These are phyloP conservation scores for Atractosteus spatula DNA, from an alignment of 2,113 vertebrate species.

Conservation along the genomic window DNA sequence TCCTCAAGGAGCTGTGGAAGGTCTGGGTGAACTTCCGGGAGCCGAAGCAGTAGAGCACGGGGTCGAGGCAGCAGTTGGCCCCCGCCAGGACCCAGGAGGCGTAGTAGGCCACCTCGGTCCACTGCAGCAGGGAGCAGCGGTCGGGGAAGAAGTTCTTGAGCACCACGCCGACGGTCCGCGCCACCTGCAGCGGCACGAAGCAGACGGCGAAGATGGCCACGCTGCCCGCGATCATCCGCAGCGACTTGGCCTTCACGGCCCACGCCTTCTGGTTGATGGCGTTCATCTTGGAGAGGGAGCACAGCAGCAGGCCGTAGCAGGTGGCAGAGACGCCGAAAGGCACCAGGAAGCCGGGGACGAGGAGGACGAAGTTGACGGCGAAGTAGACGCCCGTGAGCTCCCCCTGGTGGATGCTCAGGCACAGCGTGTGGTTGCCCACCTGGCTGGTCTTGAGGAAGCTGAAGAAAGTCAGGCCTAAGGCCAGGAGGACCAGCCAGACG, in stretches of 20 bases:
- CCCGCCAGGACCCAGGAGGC: slow-evolving; percentile 37
- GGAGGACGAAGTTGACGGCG: slow-evolving; percentile 44
- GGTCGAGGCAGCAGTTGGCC: slow-evolving; percentile 52
- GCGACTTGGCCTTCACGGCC: slow-evolving; percentile 54
- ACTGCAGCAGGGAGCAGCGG: slow-evolving; percentile 24
- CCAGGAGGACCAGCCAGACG: slow-evolving; percentile 51
- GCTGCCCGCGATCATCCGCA: slow-evolving; percentile 49
- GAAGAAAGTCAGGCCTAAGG: slow-evolving; percentile 43
- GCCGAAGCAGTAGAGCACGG: slow-evolving; percentile 42
- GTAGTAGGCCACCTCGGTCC: slow-evolving; percentile 40
- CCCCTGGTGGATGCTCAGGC: slow-evolving; percentile 56
- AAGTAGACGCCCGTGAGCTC: slow-evolving; percentile 40
- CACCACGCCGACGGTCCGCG: slow-evolving; percentile 41
- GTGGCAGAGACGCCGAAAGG: slow-evolving; percentile 48
- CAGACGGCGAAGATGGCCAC: slow-evolving; percentile 58
- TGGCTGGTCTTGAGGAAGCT: slow-evolving; percentile 43
- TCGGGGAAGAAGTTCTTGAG: slow-evolving; percentile 27
- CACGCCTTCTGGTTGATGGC: slow-evolving; percentile 43
- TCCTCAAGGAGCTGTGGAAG: slow-evolving; percentile 31
- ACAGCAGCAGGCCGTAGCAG: slow-evolving; percentile 51
- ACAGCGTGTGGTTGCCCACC: slow-evolving; percentile 39
- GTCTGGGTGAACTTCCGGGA: slow-evolving; percentile 36
- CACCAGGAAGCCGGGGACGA: slow-evolving; percentile 48
- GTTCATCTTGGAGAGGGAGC: slow-evolving; percentile 46
- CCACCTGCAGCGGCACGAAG: slow-evolving; percentile 59